These are phyloP conservation scores for Trachelus iudaicus DNA, from an alignment of 2,888 invertebrate genomes.

Conservation along the genomic window DNA sequence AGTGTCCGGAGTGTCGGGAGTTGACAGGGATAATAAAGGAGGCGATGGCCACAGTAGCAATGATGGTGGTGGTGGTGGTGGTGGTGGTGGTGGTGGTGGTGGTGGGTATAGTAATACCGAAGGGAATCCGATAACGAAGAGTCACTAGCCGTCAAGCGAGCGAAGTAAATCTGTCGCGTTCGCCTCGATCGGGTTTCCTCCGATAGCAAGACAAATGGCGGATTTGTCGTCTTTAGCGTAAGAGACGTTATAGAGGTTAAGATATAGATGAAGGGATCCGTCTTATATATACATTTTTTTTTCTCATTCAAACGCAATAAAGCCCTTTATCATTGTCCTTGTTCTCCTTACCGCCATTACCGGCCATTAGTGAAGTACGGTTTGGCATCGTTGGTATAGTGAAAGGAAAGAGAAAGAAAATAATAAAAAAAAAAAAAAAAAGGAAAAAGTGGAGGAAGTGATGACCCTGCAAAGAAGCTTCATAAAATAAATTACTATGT, in stretches of 20 bases:
- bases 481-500: constrained; percentile 47
- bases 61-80: not conserved
- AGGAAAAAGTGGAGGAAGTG: constrained; percentile 31
- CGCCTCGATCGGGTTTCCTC: not conserved
- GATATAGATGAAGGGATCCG: not conserved
- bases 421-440: constrained; percentile 5
- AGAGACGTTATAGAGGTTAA: not conserved
- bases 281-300: not conserved
- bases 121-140: not conserved
- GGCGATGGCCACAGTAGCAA: not conserved
- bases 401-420: constrained; percentile 1
- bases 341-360: not conserved
- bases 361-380: not conserved
- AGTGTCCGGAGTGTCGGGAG: not conserved
- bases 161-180: not conserved
- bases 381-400: not conserved
- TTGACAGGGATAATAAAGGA: not conserved
- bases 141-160: not conserved
- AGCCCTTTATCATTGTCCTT: not conserved
- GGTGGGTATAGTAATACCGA: not conserved
- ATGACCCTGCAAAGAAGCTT: constrained; percentile 37
- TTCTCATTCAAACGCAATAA: not conserved
- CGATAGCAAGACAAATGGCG: not conserved
- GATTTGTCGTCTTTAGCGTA: not conserved
- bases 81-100: not conserved